phyloP scores from a whole-genome alignment of 2,797 vertebrate genomes.

The Sus cebifrons region DNA sequence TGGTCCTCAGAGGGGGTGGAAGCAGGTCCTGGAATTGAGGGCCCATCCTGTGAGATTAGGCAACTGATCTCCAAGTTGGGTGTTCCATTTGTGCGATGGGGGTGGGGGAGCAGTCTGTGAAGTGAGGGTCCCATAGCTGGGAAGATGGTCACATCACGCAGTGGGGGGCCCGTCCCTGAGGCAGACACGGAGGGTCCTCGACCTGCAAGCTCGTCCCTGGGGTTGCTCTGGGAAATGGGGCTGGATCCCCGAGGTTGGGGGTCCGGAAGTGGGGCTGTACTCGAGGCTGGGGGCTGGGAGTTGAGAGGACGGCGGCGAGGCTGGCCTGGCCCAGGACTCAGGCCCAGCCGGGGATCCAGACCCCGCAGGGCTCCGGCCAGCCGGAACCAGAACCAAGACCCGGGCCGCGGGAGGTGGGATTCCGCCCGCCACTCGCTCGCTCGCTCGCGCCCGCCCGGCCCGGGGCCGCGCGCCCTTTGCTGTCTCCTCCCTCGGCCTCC shows the following conservation, averaged over 20 bases:
- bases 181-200: not conserved
- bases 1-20: not conserved
- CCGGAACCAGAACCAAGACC: not conserved
- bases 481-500: conserved; percentile 15
- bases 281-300: not conserved
- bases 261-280: not conserved
- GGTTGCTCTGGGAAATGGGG: not conserved
- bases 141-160: not conserved
- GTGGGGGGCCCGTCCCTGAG: not conserved
- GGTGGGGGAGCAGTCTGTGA: conserved; percentile 34
- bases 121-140: conserved; percentile 24
- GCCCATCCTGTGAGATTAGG: not conserved
- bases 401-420: conserved; percentile 35
- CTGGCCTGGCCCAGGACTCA: conserved; percentile 5
- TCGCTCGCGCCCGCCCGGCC: conserved; percentile 42
- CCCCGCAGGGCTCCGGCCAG: not conserved
- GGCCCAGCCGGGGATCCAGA: conserved; percentile 29
- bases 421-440: not conserved
- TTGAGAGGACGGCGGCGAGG: not conserved
- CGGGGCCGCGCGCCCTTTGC: conserved; percentile 64
- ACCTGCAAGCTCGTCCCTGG: not conserved
- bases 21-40: not conserved
- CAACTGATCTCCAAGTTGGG: not conserved
- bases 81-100: not conserved
- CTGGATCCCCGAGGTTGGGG: not conserved